phyloP scores from a whole-genome alignment of 2,113 vertebrate species.

The Dascyllus trimaculatus region DNA sequence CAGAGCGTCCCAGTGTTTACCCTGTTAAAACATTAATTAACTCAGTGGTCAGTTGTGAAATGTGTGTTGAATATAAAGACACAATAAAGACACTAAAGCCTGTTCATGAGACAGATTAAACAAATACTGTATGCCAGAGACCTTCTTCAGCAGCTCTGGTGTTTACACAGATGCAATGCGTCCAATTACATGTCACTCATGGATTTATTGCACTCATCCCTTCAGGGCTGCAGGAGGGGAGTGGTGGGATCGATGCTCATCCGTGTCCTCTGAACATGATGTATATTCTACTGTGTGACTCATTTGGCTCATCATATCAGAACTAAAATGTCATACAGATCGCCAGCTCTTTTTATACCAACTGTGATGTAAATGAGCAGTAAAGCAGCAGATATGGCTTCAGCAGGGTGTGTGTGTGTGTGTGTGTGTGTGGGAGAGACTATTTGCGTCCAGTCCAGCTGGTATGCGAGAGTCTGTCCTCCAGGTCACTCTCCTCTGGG shows the following conservation, averaged over 20 bases:
- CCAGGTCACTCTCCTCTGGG: constrained; percentile 79
- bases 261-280: constrained; percentile 15
- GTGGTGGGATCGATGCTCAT: constrained; percentile 38
- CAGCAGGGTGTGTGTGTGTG: constrained; percentile 1
- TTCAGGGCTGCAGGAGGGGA: constrained; percentile 33
- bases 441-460: constrained; percentile 77
- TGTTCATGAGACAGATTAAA: constrained; percentile 1
- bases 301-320: constrained; percentile 2
- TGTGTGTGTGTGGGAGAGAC: constrained; percentile 16
- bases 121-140: neutral
- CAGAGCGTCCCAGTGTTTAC: neutral
- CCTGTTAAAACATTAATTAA: neutral
- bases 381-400: constrained; percentile 12
- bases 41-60: neutral
- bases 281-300: constrained; percentile 8
- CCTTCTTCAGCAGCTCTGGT: neutral
- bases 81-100: neutral
- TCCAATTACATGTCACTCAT: constrained; percentile 16
- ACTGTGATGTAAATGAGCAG: constrained; percentile 39
- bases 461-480: constrained; percentile 76
- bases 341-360: constrained; percentile 2
- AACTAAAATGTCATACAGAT: constrained; percentile 5
- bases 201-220: constrained; percentile 50
- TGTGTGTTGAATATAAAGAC: neutral
- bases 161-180: constrained; percentile 25